Base-by-base conservation (phyloP, 2,888 invertebrate genomes). In the Microctonus hyperodae region DNA sequence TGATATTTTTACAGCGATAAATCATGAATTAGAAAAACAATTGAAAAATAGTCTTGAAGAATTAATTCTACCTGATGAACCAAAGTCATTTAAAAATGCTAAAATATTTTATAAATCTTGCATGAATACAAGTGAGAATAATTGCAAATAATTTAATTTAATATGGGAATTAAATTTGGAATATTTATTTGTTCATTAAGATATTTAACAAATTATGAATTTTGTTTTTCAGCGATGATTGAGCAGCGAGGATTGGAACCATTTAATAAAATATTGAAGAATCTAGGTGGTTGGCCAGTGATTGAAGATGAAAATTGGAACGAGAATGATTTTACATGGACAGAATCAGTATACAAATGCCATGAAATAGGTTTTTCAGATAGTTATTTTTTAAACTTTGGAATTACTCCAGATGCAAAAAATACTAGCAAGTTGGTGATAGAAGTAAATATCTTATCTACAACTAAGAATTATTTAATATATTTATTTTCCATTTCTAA, bases 251-350 rank as follows among this genome's bases (percentile, higher is more conserved):
- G 95, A 0, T 83, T 92, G 51, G 84, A 85, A 3, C 95, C 96
- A 0, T 88, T 97, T 50, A 84, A 88, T 65, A 85, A 88, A 0
- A 90, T 95, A 80, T 84, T 97, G 62, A 87, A 87, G 35, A 86
- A 88, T 13, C 86, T 97, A 28, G 97, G 97, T 0, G 96, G 96
- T 2, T 97, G 97, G 97, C 97, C 97, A 0, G 92, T 94, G n/a
- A 85, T 96, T 40, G 91, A 91, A 72, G 95, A 92, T 0, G 87
- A 89, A 33, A 72, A 81, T 0, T 96, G 96, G 96, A 87, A 90
- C 72, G 89, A 89, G 2, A 83, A 83, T 0, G 83, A 86, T 10
- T 96, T 94, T 86, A 88, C 89, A 70, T 96, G 96, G 96, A 90
- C 90, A 75, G 87, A 91, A 73, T 91, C 92, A 0, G 92, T 95